Evolutionary conservation across 2,113 vertebrate species (phyloP).

Genomic region (Rhabdomys dilectus): DNA sequence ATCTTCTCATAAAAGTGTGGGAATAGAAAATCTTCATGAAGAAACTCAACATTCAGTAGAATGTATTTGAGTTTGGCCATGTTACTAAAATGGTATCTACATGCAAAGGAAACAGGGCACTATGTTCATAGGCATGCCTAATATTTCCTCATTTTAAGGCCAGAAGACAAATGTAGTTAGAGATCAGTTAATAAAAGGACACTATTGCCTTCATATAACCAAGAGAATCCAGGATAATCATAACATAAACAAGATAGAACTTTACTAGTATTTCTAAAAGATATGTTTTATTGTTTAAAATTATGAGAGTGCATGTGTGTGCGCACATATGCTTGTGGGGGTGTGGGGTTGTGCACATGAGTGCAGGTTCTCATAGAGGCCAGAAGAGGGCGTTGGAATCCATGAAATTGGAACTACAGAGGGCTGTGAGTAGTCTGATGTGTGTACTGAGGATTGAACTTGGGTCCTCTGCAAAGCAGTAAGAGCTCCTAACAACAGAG

Average conservation of each 20-base stretch:
- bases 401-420: background rate
- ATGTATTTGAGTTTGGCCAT: background rate
- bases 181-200: background rate
- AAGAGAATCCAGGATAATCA: slow-evolving; percentile 32
- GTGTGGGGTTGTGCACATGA: background rate
- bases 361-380: no score
- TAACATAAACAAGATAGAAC: background rate
- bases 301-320: background rate
- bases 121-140: background rate
- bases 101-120: background rate
- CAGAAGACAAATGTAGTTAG: background rate
- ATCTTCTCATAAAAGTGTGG: slow-evolving; percentile 36
- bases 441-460: background rate
- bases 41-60: slow-evolving; percentile 12
- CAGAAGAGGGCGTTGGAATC: background rate
- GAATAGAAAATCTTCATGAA: background rate
- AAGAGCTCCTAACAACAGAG: background rate
- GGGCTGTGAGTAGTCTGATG: background rate
- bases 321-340: no score
- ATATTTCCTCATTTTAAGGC: background rate
- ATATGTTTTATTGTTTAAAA: background rate
- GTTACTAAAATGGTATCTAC: background rate
- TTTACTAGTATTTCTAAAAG: background rate
- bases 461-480: no score
- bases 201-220: background rate